phyloP scores from a whole-genome alignment of 2,888 invertebrate species.

The Eupithecia abbreviata region DNA sequence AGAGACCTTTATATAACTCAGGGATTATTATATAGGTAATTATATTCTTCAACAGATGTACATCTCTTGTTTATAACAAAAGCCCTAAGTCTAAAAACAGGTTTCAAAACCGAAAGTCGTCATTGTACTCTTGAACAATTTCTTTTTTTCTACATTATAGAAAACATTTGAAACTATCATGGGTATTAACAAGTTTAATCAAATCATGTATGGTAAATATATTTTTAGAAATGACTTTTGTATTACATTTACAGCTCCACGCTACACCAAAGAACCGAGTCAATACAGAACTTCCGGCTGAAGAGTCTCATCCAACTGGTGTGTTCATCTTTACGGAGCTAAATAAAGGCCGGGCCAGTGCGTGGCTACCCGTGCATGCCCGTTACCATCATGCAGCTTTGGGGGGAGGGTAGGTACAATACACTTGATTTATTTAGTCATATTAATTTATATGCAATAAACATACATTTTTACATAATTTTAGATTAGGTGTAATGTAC shows the following conservation, averaged over 20 bases:
- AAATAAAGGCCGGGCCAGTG: slow-evolving; percentile 41
- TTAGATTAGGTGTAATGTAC: too few relatives aligned
- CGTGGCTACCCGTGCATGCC: slow-evolving; percentile 73
- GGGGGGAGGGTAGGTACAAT: slow-evolving; percentile 66
- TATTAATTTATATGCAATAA: too few relatives aligned
- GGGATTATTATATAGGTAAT: too few relatives aligned
- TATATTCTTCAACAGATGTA: too few relatives aligned
- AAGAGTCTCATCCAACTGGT: slow-evolving; percentile 55
- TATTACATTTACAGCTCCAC: slow-evolving; percentile 51
- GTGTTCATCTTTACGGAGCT: slow-evolving; percentile 62
- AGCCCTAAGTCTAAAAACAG: not conserved
- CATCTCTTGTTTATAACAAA: too few relatives aligned
- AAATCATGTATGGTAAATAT: too few relatives aligned
- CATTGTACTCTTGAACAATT: not conserved
- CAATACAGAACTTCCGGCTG: slow-evolving; percentile 66
- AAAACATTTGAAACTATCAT: too few relatives aligned
- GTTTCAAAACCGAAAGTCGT: not conserved
- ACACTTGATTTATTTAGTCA: not conserved
- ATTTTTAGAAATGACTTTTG: too few relatives aligned
- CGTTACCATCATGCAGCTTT: slow-evolving; percentile 65
- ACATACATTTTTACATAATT: too few relatives aligned
- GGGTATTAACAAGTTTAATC: too few relatives aligned
- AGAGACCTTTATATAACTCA: too few relatives aligned
- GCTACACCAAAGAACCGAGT: slow-evolving; percentile 61
- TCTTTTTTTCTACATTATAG: too few relatives aligned